Percentiles rank a stretch among this genome's conserved stretches.
Evolutionary conservation across 92 coral and sea anemone genomes (phyloP).

Genomic region (Phenganax subtilis): DNA sequence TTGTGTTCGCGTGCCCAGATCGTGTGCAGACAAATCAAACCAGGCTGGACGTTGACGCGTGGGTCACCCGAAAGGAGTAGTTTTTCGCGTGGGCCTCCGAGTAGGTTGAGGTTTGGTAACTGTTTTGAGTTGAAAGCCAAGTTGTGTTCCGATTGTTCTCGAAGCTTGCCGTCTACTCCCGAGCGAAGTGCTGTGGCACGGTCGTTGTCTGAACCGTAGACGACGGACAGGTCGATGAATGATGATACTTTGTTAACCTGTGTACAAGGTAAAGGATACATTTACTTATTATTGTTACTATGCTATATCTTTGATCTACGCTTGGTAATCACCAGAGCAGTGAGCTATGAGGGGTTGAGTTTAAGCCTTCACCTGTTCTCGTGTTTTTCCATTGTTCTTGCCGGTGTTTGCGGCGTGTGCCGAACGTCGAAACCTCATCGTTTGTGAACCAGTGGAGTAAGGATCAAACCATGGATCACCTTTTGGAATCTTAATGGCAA

Average conservation of each 20-base stretch:
- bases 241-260: constrained; percentile 97
- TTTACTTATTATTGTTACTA: neutral
- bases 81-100: constrained; percentile 92
- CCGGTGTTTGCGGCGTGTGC: constrained; percentile 91
- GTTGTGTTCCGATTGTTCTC: constrained; percentile 59
- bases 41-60: constrained; percentile 99
- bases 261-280: neutral
- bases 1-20: constrained; percentile 96
- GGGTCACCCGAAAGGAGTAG: constrained; percentile 94
- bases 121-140: constrained; percentile 73
- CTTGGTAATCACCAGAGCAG: neutral
- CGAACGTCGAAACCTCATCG: constrained; percentile 92
- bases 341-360: too few species aligned
- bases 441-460: constrained; percentile 73
- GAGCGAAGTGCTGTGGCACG: constrained; percentile 69
- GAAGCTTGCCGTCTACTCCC: constrained; percentile 74
- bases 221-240: constrained; percentile 78
- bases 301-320: neutral
- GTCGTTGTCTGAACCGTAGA: constrained; percentile 79
- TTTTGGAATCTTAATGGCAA: constrained; percentile 78
- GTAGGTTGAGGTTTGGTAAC: constrained; percentile 87
- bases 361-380: constrained; percentile 73
- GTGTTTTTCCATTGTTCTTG: constrained; percentile 69
- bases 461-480: constrained; percentile 99
- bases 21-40: constrained; percentile 89